Percentiles rank a stretch among this genome's conserved stretches.
phyloP scores from a whole-genome alignment of 2,888 invertebrate genomes.

The Drosophila multiciliata region DNA sequence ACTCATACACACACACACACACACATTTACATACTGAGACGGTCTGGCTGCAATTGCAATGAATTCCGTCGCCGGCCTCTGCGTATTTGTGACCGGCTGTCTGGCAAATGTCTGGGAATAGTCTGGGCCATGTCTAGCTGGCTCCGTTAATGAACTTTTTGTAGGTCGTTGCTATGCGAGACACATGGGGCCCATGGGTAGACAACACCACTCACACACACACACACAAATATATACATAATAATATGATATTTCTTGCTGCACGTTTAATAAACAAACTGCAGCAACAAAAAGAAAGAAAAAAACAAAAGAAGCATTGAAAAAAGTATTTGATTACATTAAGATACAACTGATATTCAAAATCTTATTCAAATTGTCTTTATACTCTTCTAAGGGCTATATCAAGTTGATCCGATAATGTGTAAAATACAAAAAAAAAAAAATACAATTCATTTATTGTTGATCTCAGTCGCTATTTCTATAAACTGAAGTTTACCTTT shows the following conservation, averaged over 20 bases:
- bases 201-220: constrained; percentile 33
- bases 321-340: constrained; percentile 41
- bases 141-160: constrained; percentile 85
- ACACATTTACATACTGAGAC: constrained; percentile 32
- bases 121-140: constrained; percentile 85
- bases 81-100: constrained; percentile 65
- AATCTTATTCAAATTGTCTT: constrained; percentile 43
- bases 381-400: constrained; percentile 2
- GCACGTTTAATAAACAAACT: constrained; percentile 36
- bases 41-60: constrained; percentile 67
- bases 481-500: not conserved
- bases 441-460: not conserved
- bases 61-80: constrained; percentile 66
- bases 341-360: constrained; percentile 29
- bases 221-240: constrained; percentile 14
- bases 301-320: constrained; percentile 4
- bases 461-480: not conserved
- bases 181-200: constrained; percentile 44
- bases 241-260: constrained; percentile 45
- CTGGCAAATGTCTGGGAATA: constrained; percentile 82
- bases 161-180: constrained; percentile 85
- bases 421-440: accelerated
- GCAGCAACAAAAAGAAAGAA: constrained; percentile 1
- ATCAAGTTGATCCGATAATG: constrained; percentile 3
- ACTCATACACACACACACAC: constrained; percentile 11